These are phyloP conservation scores for Furcula furcula DNA, from an alignment of 2,888 invertebrate species.

Conservation along the genomic window DNA sequence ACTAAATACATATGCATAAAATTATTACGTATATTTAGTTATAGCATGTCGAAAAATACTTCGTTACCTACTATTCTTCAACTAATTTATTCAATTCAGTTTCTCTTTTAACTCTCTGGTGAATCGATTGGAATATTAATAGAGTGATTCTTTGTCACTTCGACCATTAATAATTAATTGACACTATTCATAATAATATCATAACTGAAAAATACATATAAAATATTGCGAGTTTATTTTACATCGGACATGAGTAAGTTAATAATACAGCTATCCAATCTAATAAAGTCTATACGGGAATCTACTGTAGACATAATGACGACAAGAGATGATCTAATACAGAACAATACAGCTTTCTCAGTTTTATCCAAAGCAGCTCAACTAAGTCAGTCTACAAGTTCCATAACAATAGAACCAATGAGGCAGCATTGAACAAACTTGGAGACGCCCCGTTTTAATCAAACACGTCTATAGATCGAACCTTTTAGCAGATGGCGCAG, in stretches of 20 bases:
- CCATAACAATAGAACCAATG: background rate
- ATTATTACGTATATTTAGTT: too few relatives aligned
- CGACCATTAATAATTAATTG: too few relatives aligned
- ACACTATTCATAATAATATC: too few relatives aligned
- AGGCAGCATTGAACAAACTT: background rate
- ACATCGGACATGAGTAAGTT: background rate
- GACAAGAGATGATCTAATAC: background rate
- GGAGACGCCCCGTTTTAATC: background rate
- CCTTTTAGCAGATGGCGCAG: too few relatives aligned
- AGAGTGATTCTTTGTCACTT: too few relatives aligned
- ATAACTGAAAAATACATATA: background rate
- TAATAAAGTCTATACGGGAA: background rate
- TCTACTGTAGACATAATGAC: background rate
- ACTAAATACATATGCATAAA: too few relatives aligned
- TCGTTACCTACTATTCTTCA: too few relatives aligned
- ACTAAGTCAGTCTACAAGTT: background rate
- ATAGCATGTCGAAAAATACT: too few relatives aligned
- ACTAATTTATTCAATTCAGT: conserved; percentile 14
- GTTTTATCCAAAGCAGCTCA: background rate
- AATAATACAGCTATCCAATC: background rate
- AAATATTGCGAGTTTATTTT: background rate
- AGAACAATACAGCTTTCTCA: background rate
- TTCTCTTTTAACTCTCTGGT: conserved; percentile 18
- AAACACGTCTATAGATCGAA: background rate
- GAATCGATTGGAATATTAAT: conserved; percentile 17